These are phyloP conservation scores for Chromoteleia sp. DNA, from an alignment of 2,888 invertebrate species.

Conservation along the genomic window DNA sequence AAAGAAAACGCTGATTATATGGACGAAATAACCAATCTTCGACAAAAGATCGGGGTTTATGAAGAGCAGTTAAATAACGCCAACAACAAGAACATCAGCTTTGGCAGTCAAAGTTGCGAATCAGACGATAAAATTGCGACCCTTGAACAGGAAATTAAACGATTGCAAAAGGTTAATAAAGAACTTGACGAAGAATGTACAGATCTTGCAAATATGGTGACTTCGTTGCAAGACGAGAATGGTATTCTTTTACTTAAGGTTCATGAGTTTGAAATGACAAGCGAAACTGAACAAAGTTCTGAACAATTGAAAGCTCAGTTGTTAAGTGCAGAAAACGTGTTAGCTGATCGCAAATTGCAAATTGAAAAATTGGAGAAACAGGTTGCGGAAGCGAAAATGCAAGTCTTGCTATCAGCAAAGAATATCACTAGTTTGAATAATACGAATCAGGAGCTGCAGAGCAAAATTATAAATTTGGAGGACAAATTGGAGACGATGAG, in stretches of 20 bases:
- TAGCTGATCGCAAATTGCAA: conserved; percentile 1
- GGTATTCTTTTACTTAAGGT: conserved; percentile 81
- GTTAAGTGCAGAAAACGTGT: conserved; percentile 22
- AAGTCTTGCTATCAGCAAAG: conserved; percentile 3
- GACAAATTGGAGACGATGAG: conserved; percentile 70
- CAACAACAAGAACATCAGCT: not conserved
- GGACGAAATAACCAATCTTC: conserved; percentile 82
- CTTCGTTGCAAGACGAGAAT: conserved; percentile 85
- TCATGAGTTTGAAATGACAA: conserved; percentile 84
- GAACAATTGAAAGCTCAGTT: conserved; percentile 69
- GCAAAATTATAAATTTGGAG: conserved; percentile 70
- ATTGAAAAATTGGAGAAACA: conserved; percentile 3
- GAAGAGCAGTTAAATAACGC: conserved; percentile 19
- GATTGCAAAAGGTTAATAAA: conserved; percentile 70
- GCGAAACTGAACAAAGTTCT: conserved; percentile 66
- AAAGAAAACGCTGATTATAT: conserved; percentile 71
- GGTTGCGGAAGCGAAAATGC: conserved; percentile 1
- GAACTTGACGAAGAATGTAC: conserved; percentile 71
- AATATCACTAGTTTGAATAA: conserved; percentile 24
- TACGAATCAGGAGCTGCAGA: conserved; percentile 66
- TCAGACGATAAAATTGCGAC: conserved; percentile 82
- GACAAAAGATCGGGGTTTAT: conserved; percentile 54
- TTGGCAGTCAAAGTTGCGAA: not conserved
- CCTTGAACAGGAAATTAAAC: conserved; percentile 85
- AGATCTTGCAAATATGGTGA: conserved; percentile 77